Conservation (phyloP, 2,797 vertebrate species). For the Champsocephalus esox region DNA sequence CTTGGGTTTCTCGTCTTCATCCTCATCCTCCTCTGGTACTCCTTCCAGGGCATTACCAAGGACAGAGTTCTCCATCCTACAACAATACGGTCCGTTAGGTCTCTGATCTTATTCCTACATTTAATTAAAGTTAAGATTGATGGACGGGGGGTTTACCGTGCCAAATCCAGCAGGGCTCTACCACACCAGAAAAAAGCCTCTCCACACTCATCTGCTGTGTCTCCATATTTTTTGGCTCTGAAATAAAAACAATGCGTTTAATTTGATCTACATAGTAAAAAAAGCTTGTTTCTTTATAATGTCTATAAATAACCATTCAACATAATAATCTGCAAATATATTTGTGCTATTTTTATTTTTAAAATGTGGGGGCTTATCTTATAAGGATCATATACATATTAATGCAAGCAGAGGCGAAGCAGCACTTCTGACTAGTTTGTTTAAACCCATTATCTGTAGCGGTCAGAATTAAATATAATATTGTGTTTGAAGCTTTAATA, state of each 20-base stretch:
- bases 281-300: no score
- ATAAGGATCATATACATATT: not conserved
- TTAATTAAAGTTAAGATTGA: not conserved
- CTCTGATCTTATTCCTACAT: not conserved
- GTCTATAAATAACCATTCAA: no score
- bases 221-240: conserved; percentile 93
- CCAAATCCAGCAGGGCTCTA: conserved; percentile 93
- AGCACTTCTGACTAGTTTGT: no score
- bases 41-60: conserved; percentile 96
- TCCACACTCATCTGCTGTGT: conserved; percentile 95
- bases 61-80: conserved; percentile 96
- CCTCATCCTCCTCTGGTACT: conserved; percentile 92
- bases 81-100: not conserved
- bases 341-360: no score
- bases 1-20: conserved; percentile 83
- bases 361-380: no score
- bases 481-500: not conserved
- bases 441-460: not conserved
- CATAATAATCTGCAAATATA: no score
- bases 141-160: conserved; percentile 82
- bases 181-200: conserved; percentile 97
- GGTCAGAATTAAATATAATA: not conserved
- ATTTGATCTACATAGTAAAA: no score
- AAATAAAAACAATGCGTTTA: not conserved
- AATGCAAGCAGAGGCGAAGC: not conserved